A percentile compares a stretch with the other conserved stretches of the same genome.
These are phyloP conservation scores for Takifugu ocellatus DNA, from an alignment of 2,797 vertebrate genomes.

Conservation along the genomic window DNA sequence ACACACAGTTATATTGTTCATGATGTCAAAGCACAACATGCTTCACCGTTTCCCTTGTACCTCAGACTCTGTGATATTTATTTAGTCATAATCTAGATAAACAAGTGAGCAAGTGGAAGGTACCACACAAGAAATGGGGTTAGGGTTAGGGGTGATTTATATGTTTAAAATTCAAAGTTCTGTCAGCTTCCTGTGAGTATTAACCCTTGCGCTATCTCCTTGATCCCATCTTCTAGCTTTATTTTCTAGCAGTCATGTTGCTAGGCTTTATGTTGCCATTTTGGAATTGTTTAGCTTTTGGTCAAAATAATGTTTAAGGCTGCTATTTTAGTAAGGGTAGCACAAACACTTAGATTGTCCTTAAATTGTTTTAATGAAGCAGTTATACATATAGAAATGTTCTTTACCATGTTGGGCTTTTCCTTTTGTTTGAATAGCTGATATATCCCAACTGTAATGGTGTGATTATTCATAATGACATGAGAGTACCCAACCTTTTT, in stretches of 20 bases:
- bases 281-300: conserved; percentile 12
- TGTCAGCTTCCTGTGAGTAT: conserved; percentile 30
- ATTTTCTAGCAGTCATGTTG: conserved; percentile 9
- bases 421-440: conserved; percentile 37
- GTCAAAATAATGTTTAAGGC: conserved; percentile 19
- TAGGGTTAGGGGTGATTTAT: conserved; percentile 54
- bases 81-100: conserved; percentile 60
- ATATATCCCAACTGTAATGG: conserved; percentile 26
- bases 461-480: conserved; percentile 56
- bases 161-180: conserved; percentile 37
- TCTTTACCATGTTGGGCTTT: conserved; percentile 24
- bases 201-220: conserved; percentile 50
- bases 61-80: conserved; percentile 52
- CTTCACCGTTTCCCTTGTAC: conserved; percentile 23
- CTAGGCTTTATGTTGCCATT: conserved; percentile 14
- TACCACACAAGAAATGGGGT: conserved; percentile 25
- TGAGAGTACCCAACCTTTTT: conserved; percentile 14
- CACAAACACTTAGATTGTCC: conserved; percentile 10
- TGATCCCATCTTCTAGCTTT: conserved; percentile 12
- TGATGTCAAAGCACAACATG: conserved; percentile 44
- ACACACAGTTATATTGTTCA: conserved; percentile 1
- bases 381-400: conserved; percentile 40
- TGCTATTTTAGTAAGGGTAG: too few species aligned
- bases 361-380: conserved; percentile 53
- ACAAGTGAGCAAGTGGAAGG: conserved; percentile 34